Evolutionary conservation across 1,140 invertebrate species (phyloP).

Genomic region (Drosophila melanica): DNA sequence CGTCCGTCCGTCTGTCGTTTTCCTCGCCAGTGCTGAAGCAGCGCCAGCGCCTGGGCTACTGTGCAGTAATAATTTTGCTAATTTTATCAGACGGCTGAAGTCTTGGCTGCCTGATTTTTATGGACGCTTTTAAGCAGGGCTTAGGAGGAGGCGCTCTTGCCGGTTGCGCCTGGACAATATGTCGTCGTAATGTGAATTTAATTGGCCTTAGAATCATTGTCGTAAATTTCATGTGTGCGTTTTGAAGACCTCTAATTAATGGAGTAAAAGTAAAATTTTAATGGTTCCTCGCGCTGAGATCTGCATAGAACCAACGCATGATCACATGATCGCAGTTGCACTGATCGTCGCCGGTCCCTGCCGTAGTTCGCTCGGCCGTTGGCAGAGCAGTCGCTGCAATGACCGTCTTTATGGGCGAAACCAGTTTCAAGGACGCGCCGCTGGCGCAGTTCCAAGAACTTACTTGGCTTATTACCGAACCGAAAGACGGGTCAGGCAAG

Average conservation of each 20-base stretch:
- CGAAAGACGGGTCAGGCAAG: constrained; percentile 6
- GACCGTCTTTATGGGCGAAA: constrained; percentile 64
- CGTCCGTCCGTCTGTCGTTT: not conserved
- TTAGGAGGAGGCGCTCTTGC: constrained; percentile 5
- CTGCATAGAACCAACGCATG: constrained; percentile 6
- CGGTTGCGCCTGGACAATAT: constrained; percentile 33
- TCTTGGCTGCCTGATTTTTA: constrained; percentile 63
- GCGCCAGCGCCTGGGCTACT: constrained; percentile 35
- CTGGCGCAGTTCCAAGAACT: constrained; percentile 70
- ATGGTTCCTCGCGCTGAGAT: constrained; percentile 40
- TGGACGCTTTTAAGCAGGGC: constrained; percentile 57
- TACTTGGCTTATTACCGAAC: constrained; percentile 54
- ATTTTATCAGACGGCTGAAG: constrained; percentile 59
- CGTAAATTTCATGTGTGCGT: constrained; percentile 57
- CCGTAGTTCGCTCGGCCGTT: constrained; percentile 2
- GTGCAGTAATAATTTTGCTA: constrained; percentile 53
- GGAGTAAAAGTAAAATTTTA: constrained; percentile 67
- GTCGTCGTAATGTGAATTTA: constrained; percentile 62
- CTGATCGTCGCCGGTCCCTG: constrained; percentile 9
- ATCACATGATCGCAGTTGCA: not conserved
- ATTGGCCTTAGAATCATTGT: constrained; percentile 47
- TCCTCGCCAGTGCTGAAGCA: not conserved
- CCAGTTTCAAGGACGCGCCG: constrained; percentile 72
- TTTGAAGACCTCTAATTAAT: constrained; percentile 64
- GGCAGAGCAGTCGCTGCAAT: constrained; percentile 35